These are phyloP conservation scores for Poeciliopsis prolifica DNA, from an alignment of 2,113 vertebrate species.

Conservation along the genomic window DNA sequence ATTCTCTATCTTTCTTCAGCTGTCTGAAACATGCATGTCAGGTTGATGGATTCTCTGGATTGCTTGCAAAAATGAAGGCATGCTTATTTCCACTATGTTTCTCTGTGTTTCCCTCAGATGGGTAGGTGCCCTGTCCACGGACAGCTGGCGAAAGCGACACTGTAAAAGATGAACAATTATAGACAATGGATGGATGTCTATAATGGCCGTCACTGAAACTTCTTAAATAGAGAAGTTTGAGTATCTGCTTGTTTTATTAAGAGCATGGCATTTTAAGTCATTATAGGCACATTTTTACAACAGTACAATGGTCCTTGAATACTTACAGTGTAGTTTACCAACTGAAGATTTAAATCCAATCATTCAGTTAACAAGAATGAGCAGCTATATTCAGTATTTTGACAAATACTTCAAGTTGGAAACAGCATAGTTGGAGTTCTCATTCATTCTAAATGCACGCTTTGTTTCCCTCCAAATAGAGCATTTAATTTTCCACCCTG, in stretches of 20 bases:
- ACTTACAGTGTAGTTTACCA: background rate
- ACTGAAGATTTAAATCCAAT: background rate
- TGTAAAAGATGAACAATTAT: no score
- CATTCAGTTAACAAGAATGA: background rate
- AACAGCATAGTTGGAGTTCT: background rate
- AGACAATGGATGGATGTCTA: no score
- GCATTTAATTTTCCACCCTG: conserved; percentile 19
- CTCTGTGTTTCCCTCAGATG: no score
- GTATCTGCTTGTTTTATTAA: background rate
- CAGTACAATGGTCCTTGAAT: background rate
- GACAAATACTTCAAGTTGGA: background rate
- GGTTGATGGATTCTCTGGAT: no score
- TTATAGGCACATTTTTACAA: background rate
- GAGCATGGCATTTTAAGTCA: no score
- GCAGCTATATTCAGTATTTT: background rate
- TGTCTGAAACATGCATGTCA: no score
- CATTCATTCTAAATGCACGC: conserved; percentile 10
- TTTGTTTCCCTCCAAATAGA: conserved; percentile 7
- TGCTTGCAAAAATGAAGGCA: no score
- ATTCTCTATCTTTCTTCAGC: no score
- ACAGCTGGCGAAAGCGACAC: no score
- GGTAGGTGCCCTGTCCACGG: no score
- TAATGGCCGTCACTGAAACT: no score
- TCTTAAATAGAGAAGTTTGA: background rate
- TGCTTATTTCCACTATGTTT: no score